Conservation (phyloP, 2,113 vertebrate species). For the Gambusia affinis region DNA sequence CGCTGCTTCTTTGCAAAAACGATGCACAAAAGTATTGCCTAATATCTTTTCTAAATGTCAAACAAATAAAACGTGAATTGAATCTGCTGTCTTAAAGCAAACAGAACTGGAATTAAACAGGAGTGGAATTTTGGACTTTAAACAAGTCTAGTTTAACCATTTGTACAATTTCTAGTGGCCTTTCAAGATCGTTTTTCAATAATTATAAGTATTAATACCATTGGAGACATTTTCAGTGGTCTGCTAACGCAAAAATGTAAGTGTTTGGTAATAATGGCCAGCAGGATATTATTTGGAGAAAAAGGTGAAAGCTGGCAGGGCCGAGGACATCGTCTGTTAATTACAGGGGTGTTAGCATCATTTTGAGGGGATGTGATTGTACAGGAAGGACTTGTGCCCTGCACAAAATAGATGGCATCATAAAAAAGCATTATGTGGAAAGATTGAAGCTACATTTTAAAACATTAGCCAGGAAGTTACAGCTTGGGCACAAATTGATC, state of each 20-base stretch:
- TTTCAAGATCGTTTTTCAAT: too few species aligned
- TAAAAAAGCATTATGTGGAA: too few species aligned
- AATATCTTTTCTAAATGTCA: neutral
- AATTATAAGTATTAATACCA: too few species aligned
- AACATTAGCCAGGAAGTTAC: neutral
- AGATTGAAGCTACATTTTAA: neutral
- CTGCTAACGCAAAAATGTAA: neutral
- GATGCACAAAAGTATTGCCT: neutral
- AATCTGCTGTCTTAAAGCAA: neutral
- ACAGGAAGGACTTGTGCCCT: neutral
- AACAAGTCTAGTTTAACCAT: too few species aligned
- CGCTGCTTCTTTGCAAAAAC: neutral
- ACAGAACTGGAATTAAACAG: neutral
- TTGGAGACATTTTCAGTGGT: neutral
- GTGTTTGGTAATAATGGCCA: neutral
- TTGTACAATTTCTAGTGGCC: too few species aligned
- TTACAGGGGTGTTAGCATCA: neutral
- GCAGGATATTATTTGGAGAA: neutral
- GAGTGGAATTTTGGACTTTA: too few species aligned
- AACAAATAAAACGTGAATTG: neutral
- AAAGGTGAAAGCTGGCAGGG: neutral
- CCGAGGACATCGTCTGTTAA: neutral
- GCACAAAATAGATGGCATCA: neutral
- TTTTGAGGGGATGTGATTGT: neutral
- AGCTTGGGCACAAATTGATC: neutral